Conservation (phyloP, 2,113 vertebrate genomes). For the Edolisoma coerulescens region DNA sequence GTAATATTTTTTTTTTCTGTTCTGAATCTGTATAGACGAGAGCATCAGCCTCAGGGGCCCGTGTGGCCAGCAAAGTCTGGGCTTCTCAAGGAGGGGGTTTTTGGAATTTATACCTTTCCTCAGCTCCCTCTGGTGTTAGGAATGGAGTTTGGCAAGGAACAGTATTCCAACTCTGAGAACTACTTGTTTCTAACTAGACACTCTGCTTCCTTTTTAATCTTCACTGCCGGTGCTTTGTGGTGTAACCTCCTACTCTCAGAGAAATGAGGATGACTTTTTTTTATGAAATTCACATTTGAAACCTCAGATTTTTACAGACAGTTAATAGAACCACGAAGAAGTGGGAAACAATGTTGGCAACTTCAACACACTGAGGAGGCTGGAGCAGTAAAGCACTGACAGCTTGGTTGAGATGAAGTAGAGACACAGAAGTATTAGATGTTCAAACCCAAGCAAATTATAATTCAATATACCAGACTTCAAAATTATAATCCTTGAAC, state of each 20-base stretch:
- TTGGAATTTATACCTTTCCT: neutral
- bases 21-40: neutral
- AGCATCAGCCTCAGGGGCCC: neutral
- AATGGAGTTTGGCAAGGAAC: neutral
- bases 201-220: neutral
- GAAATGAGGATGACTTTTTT: neutral
- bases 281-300: neutral
- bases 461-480: neutral
- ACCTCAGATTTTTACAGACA: neutral
- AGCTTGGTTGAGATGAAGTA: neutral
- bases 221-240: neutral
- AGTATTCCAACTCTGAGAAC: neutral
- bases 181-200: neutral
- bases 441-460: neutral
- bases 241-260: neutral
- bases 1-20: neutral
- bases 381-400: neutral
- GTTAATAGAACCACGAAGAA: neutral
- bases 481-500: neutral
- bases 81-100: accelerated
- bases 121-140: neutral
- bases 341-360: neutral
- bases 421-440: neutral
- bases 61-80: accelerated
- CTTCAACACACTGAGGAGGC: neutral